Evolutionary conservation across 1,140 invertebrate genomes (phyloP).

Genomic region (Dolichoris vasculosae): DNA sequence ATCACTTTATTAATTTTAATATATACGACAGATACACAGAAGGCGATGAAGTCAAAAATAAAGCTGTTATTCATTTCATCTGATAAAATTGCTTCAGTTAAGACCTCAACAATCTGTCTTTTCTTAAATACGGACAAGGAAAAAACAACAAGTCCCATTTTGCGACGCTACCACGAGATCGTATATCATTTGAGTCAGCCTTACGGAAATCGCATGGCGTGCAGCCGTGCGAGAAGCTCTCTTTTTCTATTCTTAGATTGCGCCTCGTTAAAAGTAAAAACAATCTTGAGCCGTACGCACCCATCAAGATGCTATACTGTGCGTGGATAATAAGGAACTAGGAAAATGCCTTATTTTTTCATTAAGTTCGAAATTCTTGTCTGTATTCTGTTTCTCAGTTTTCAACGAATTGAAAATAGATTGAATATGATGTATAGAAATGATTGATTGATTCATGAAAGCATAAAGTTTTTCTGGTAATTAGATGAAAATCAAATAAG

Average conservation of each 20-base stretch:
- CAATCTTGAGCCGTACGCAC: slow-evolving; percentile 23
- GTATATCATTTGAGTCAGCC: slow-evolving; percentile 3
- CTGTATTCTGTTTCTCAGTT: not conserved
- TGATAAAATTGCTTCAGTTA: not conserved
- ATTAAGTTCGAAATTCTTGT: not conserved
- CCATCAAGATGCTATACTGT: not conserved
- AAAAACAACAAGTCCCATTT: slow-evolving; percentile 9
- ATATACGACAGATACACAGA: not conserved
- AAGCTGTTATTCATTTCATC: not conserved
- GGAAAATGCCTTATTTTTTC: slow-evolving; percentile 12
- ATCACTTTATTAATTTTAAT: not conserved
- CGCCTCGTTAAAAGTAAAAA: slow-evolving; percentile 50
- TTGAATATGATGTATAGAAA: not conserved
- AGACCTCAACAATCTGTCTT: not conserved
- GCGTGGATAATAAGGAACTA: slow-evolving; percentile 18
- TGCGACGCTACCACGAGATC: not conserved
- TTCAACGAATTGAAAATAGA: not conserved
- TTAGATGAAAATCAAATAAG: no score
- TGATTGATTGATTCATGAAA: not conserved
- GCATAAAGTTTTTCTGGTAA: no score
- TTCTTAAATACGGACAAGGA: not conserved
- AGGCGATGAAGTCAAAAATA: not conserved
- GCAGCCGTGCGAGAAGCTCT: slow-evolving; percentile 30
- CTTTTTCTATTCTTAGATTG: slow-evolving; percentile 49
- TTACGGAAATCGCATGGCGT: slow-evolving; percentile 27